phyloP scores from a whole-genome alignment of 1,140 invertebrate genomes.

The Camponotus pennsylvanicus region DNA sequence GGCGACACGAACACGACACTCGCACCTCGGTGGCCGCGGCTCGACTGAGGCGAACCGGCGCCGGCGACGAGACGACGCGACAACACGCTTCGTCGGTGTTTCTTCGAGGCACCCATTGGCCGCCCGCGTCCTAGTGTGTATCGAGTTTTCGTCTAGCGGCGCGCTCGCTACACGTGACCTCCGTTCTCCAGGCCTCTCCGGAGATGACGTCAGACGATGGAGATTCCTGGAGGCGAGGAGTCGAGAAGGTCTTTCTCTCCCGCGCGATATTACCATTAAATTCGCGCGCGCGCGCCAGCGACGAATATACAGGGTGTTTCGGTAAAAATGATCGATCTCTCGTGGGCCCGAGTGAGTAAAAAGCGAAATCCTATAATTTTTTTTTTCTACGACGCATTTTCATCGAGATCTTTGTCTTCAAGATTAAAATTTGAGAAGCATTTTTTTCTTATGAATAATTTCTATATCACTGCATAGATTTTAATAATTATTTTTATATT shows the following conservation, averaged over 20 bases:
- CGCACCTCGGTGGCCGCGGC: constrained; percentile 73
- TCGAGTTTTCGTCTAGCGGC: constrained; percentile 73
- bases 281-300: background rate
- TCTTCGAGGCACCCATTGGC: constrained; percentile 74
- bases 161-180: constrained; percentile 75
- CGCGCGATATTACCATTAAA: background rate
- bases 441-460: no score
- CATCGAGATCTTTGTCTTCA: no score
- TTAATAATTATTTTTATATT: no score
- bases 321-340: background rate
- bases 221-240: constrained; percentile 47
- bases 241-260: background rate
- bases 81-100: constrained; percentile 63
- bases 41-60: constrained; percentile 74
- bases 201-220: constrained; percentile 75
- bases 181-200: constrained; percentile 76
- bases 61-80: constrained; percentile 61
- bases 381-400: no score
- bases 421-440: no score
- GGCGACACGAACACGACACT: constrained; percentile 22
- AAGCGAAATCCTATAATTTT: no score
- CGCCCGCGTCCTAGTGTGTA: constrained; percentile 52
- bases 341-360: no score
- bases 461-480: no score
- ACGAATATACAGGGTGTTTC: no score